These are phyloP conservation scores for Gasterosteus nipponicus DNA, from an alignment of 2,113 vertebrate species.

Conservation along the genomic window DNA sequence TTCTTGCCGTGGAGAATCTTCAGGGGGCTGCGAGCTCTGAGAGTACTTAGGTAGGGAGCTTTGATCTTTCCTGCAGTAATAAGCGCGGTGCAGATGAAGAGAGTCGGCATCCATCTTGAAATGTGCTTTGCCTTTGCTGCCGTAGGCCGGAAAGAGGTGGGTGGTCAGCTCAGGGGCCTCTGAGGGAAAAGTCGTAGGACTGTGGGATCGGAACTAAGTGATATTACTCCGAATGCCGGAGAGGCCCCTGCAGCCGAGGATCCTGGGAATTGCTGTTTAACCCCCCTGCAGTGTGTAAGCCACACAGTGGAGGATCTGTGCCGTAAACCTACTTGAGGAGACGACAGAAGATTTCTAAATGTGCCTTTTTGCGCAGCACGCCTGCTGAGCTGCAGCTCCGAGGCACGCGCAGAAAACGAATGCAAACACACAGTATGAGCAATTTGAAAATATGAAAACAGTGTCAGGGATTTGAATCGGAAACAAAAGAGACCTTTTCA, in stretches of 20 bases:
- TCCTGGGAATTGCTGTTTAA: constrained; percentile 27
- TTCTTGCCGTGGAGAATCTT: constrained; percentile 71
- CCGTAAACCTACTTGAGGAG: constrained; percentile 1
- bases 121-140: constrained; percentile 71
- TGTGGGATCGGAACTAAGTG: constrained; percentile 43
- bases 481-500: neutral
- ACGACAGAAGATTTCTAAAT: constrained; percentile 12
- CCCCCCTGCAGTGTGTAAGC: constrained; percentile 2
- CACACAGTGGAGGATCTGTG: constrained; percentile 21
- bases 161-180: constrained; percentile 69
- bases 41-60: constrained; percentile 71
- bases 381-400: neutral
- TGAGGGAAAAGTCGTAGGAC: constrained; percentile 29
- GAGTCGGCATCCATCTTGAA: constrained; percentile 67
- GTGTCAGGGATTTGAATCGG: constrained; percentile 4
- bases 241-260: constrained; percentile 37
- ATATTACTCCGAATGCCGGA: constrained; percentile 44
- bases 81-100: constrained; percentile 68
- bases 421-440: constrained; percentile 11
- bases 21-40: constrained; percentile 61
- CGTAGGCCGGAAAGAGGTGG: constrained; percentile 69
- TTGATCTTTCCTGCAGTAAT: constrained; percentile 78
- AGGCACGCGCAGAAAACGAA: neutral
- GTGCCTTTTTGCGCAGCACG: neutral
- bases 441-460: neutral